Base-by-base conservation (phyloP, 2,797 vertebrate species). In the Chelon auratus region DNA sequence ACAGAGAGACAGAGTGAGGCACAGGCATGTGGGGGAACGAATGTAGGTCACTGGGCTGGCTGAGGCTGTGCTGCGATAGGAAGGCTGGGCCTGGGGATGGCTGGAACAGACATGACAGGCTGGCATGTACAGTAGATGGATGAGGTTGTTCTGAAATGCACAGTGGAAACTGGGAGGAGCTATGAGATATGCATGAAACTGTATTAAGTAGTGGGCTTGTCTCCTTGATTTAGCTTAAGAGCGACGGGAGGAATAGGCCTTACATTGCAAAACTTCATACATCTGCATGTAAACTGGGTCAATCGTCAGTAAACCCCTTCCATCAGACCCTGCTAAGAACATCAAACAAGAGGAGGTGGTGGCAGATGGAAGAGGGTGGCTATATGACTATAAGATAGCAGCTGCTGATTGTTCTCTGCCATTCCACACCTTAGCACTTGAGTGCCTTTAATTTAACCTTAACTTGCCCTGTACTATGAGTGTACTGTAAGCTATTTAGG, bases 1-100 rank as follows among this genome's bases (percentile, higher is more conserved):
- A 47, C 40, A 52, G 43, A 62, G 15, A 59, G 67, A 54, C 47
- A 39, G 22, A 67, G 67, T n/a, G 47, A 64, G 36, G 64, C 33
- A 24, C 33, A 42, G 69, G 70, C 47, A 43, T 64, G 55, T 36
- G 43, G 69, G 57, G 65, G 56, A 45, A 70, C 40, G 24, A 75
- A 90, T 86, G 45, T 87, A 85, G 89, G 85, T 84, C 84, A 89
- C 56, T 77, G 58, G 75, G 77, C 33, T 82, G 80, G 56, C 30
- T 71, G 22, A 68, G 54, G 45, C 18, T 37, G 14, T 4, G 33
- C 59, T 67, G 65, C 3, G 20, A 53, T 4, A 39, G 42, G 64
- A 62, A 8, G 40, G 53, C 14, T 56, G 13, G 33, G 37, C 24
- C 55, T 55, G 59, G 61, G 20, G 11, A 54, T 20, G 17, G 48